These are phyloP conservation scores for Tragelaphus scriptus DNA, from an alignment of 2,113 vertebrate species.

Conservation along the genomic window DNA sequence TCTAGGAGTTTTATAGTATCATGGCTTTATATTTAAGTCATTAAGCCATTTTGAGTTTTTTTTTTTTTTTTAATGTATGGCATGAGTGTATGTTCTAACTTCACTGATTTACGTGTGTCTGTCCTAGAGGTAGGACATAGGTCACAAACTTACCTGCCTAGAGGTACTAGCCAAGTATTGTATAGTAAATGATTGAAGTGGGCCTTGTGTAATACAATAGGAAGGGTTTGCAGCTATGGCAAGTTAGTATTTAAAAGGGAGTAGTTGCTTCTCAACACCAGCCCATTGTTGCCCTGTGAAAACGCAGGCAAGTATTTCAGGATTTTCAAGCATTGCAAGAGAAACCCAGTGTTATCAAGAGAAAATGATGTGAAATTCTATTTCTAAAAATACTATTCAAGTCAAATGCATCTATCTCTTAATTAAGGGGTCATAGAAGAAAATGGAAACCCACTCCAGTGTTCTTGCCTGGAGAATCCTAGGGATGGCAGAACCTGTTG, in stretches of 20 bases:
- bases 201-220: not conserved
- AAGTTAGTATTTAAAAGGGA: not conserved
- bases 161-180: not conserved
- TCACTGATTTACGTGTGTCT: not conserved
- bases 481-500: no score
- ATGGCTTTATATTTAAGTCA: not conserved
- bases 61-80: not conserved
- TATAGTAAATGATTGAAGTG: not conserved
- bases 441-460: no score
- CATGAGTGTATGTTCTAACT: not conserved
- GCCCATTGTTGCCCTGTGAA: not conserved
- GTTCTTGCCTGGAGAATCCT: no score
- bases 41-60: not conserved
- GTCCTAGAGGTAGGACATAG: not conserved
- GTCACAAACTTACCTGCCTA: not conserved
- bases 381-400: not conserved
- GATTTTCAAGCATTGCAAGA: not conserved
- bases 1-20: not conserved
- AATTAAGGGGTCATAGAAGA: not conserved
- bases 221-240: not conserved
- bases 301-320: not conserved
- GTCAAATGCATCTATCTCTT: not conserved
- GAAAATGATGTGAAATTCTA: not conserved
- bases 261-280: not conserved
- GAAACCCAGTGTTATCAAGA: not conserved